These are phyloP conservation scores for Psittacus erithacus DNA, from an alignment of 2,113 vertebrate genomes.

Conservation along the genomic window DNA sequence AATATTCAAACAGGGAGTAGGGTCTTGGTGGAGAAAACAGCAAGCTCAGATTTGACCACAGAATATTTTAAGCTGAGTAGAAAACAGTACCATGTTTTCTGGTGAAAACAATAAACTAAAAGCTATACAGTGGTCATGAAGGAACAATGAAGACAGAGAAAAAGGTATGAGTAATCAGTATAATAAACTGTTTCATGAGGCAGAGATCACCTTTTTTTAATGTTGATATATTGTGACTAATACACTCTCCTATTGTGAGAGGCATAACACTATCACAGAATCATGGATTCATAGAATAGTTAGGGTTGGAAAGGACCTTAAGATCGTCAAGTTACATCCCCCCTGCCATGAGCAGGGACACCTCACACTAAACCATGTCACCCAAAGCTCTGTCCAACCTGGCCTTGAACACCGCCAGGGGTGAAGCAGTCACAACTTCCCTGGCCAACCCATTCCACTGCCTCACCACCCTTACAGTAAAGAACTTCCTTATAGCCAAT, in stretches of 20 bases:
- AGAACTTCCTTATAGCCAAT: no score
- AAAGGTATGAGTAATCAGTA: background rate
- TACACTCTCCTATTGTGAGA: background rate
- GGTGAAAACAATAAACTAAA: background rate
- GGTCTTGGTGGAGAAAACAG: background rate
- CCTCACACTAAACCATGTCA: background rate
- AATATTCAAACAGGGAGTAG: background rate
- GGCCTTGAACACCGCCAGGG: no score
- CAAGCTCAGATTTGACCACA: background rate
- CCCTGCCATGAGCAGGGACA: background rate
- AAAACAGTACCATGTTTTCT: background rate
- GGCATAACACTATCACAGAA: background rate
- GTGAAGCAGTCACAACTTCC: no score
- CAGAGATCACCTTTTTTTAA: background rate
- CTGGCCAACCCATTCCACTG: no score
- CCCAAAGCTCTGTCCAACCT: no score
- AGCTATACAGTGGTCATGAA: background rate
- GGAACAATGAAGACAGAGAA: background rate
- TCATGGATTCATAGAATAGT: background rate
- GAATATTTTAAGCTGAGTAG: background rate
- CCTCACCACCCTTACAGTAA: no score
- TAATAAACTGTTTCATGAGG: background rate
- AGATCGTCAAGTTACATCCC: no score
- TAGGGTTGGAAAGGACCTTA: background rate
- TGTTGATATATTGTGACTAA: background rate